Base-by-base conservation (phyloP, 2,113 vertebrate species). In the Odontesthes bonariensis region DNA sequence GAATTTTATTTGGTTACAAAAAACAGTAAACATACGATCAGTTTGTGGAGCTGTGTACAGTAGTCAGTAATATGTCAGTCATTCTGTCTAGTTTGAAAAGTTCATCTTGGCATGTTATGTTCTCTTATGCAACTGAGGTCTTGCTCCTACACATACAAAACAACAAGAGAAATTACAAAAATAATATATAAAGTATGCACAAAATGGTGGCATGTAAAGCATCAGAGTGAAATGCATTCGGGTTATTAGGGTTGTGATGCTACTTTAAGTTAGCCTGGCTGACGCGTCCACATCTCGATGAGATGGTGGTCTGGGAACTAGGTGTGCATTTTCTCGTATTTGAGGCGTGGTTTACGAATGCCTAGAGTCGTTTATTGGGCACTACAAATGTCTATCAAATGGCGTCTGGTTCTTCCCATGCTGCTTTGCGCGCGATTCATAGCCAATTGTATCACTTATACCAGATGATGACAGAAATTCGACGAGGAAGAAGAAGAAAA, bases 1-100 rank as follows among this genome's bases (percentile, higher is more conserved):
- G 68, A 55, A 78, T 44, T 94, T 93, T 93, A 94, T 94, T 95
- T 83, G 81, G 60, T 84, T 88, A 79, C 77, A 75, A 81, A n/a
- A 77, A 83, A 86, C 55, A 76, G 68, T 83, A 84, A 77, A 81
- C 64, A 88, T 75, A 83, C 55, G 78, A 89, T 81, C 88, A 87
- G 51, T 85, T 80, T 65, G 84, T 88, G 85, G 86, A 86, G 85
- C 69, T 64, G 88, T 90, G 86, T 80, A 92, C 90, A 94, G 93
- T 93, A 93, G 92, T 94, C 86, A 90, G 84, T 81, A 84, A 85
- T 46, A 86, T 54, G 69, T 80, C 79, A 65, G 69, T 80, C 79
- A 65, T 72, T 79, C 69, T 77, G 73, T 86, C 58, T 62, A 74
- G 73, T 75, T n/a, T 82, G 73, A 44, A 69, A 79, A 52, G 76